A percentile compares a stretch with the other conserved stretches of the same genome.
Conservation (phyloP, 2,113 vertebrate genomes). For the Dendrocopos noguchii region DNA sequence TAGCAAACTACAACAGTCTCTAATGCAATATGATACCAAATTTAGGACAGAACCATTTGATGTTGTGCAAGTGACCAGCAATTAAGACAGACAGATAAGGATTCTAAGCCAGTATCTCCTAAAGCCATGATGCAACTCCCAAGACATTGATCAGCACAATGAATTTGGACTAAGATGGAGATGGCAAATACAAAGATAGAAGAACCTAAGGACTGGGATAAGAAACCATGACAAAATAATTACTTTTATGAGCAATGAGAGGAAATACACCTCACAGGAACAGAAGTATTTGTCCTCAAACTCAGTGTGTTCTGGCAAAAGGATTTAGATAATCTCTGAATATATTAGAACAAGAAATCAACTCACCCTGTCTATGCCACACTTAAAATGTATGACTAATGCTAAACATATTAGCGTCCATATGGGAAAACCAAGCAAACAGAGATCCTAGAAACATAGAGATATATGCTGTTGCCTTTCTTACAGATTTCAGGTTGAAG, state of each 20-base stretch:
- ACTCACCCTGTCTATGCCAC: background rate
- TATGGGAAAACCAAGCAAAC: background rate
- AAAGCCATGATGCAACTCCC: background rate
- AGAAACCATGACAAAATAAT: background rate
- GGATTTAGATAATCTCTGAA: background rate
- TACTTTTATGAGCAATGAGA: background rate
- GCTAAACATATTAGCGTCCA: background rate
- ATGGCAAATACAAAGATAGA: background rate
- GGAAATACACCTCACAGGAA: background rate
- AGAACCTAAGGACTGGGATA: background rate
- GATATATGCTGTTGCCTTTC: background rate
- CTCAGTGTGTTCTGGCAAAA: background rate
- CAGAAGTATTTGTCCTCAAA: slow-evolving; percentile 5
- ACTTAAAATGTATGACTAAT: background rate
- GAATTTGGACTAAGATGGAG: background rate
- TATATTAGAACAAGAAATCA: background rate
- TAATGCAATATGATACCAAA: background rate
- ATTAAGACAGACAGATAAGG: background rate
- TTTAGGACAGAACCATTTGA: background rate
- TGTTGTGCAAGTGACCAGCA: background rate
- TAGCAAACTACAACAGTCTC: background rate
- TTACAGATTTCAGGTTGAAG: background rate
- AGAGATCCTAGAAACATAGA: background rate
- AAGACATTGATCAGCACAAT: background rate
- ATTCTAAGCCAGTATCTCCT: background rate